Evolutionary conservation across 2,797 vertebrate genomes (phyloP).

Genomic region (Anolis apletophallus): DNA sequence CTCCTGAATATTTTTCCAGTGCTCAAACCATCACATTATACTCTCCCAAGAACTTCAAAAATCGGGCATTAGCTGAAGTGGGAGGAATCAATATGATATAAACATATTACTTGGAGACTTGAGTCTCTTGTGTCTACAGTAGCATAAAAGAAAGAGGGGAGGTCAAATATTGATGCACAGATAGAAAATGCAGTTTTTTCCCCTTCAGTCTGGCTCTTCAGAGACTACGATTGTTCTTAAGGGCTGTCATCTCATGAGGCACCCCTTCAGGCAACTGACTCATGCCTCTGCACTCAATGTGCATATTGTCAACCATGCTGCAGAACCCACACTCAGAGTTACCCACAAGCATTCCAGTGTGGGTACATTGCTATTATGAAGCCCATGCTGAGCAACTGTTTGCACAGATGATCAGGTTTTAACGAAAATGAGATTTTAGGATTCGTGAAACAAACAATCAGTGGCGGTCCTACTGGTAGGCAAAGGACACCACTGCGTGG

Average conservation of each 20-base stretch:
- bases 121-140: not conserved
- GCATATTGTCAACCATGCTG: conserved; percentile 1
- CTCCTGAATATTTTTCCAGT: too few relatives aligned
- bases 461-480: not conserved
- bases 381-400: not conserved
- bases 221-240: not conserved
- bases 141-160: not conserved
- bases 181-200: not conserved
- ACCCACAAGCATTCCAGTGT: not conserved
- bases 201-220: not conserved
- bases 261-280: too few relatives aligned
- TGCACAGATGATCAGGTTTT: conserved; percentile 1
- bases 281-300: conserved; percentile 42
- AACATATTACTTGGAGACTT: not conserved
- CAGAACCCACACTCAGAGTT: not conserved
- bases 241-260: not conserved
- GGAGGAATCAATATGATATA: too few relatives aligned
- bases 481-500: too few relatives aligned
- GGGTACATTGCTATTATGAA: conserved; percentile 51
- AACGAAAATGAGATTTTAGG: conserved; percentile 56
- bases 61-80: not conserved
- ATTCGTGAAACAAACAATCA: conserved; percentile 51
- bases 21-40: too few relatives aligned
- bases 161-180: not conserved
- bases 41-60: not conserved